Conservation (phyloP, 2,113 vertebrate genomes). For the Semnornis frantzii region DNA sequence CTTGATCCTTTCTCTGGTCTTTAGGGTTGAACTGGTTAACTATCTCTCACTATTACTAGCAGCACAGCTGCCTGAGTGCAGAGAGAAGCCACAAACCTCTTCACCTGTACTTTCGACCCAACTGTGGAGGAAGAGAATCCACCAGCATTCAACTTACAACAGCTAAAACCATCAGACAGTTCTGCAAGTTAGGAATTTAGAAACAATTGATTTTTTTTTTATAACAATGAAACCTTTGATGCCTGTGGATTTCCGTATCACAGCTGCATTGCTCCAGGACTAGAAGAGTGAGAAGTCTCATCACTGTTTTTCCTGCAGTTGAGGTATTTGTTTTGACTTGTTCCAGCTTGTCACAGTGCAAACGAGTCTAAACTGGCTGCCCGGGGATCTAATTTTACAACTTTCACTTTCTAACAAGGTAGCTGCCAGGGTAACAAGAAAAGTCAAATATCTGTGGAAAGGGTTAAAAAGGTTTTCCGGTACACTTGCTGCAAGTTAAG, state of each 20-base stretch:
- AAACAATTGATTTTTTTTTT: not conserved
- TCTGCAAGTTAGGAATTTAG: not conserved
- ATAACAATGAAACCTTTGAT: not conserved
- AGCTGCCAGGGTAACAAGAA: not conserved
- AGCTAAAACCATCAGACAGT: not conserved
- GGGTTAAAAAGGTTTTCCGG: not conserved
- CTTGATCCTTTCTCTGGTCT: not conserved
- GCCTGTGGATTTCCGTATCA: not conserved
- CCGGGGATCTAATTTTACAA: not conserved
- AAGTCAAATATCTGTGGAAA: not conserved
- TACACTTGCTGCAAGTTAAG: not conserved
- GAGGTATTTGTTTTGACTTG: not conserved
- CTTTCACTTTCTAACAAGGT: not conserved
- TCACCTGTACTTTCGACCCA: not conserved
- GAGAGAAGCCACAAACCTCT: not conserved
- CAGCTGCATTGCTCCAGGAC: not conserved
- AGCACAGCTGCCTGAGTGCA: not conserved
- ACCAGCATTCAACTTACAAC: not conserved
- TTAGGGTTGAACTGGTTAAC: not conserved
- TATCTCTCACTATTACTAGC: not conserved
- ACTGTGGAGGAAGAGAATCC: not conserved
- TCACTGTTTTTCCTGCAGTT: not conserved
- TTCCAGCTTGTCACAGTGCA: fast-evolving
- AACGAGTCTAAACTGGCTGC: not conserved
- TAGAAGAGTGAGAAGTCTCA: not conserved